Evolutionary conservation across 2,888 invertebrate species (phyloP), one percentile per base, ranked within the genome.

Genomic region (Eurois occulta): DNA sequence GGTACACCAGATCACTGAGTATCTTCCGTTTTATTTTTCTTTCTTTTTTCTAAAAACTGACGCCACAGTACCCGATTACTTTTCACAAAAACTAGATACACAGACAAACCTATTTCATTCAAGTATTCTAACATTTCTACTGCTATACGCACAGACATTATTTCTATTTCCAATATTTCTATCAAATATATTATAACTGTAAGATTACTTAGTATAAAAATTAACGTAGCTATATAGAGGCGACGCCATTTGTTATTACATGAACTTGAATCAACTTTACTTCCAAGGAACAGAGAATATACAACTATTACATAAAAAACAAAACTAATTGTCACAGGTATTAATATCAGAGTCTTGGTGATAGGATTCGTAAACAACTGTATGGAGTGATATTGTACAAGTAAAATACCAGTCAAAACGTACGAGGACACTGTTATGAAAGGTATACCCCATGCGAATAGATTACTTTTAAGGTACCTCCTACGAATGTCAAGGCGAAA

Each of bases 381-480:
- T 11, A 35, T 62, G 10, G 62, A 62, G 11, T 35, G 24, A 62
- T 62, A 62, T 5, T 18, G 10, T 21, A 10, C 21, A 10, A 62
- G 18, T 35, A 69, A n/a, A 8, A n/a, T 38, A n/a, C n/a, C 68
- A 6, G 32, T 0, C 6, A 69, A 1, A 6, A 18, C 3, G 18
- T 6, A 28, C 3, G 2, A 21, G 13, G 46, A 0, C 21, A 72
- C 21, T 8, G 43, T 10, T 21, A 46, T n/a, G 21, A 46, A 68
- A 21, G 72, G 72, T n/a, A 46, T 8, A 43, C 21, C 72, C 43
- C 72, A 72, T 13, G 70, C 69, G 18, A 72, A 46, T 21, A 72
- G 1, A 13, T 43, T 41, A 32, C 32, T 67, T 18, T 62, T 69
- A 35, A 52, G 28, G 7, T 69, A 69, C n/a, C 35, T 69, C n/a